Conservation (phyloP, 2,888 invertebrate species). For the Watsonalla cultraria region DNA sequence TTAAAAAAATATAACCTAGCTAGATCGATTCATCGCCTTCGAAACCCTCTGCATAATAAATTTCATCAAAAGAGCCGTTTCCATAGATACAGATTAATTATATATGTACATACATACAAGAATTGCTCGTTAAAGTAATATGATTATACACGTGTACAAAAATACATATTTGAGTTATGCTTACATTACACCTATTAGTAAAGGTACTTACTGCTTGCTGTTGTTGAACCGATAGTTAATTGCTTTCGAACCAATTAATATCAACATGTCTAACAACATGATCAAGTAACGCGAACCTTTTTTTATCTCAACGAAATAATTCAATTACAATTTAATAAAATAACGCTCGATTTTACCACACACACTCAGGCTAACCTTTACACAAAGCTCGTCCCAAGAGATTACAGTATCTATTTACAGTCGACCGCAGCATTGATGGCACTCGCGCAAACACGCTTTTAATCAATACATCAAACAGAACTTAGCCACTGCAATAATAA, state of each 20-base stretch:
- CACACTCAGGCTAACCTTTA: background rate
- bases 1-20: too few relatives aligned
- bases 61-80: too few relatives aligned
- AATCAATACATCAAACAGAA: slow-evolving; percentile 79
- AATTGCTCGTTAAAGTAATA: too few relatives aligned
- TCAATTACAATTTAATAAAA: background rate
- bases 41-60: too few relatives aligned
- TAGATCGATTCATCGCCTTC: too few relatives aligned
- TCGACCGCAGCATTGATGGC: slow-evolving; percentile 45
- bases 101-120: too few relatives aligned
- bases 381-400: slow-evolving; percentile 26
- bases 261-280: background rate
- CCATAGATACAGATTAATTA: too few relatives aligned
- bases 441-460: slow-evolving; percentile 72
- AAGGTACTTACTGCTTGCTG: too few relatives aligned
- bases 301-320: background rate
- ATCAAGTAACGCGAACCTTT: background rate
- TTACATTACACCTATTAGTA: too few relatives aligned
- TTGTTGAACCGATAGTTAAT: too few relatives aligned
- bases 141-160: too few relatives aligned
- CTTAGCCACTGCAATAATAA: slow-evolving; percentile 74
- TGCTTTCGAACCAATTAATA: background rate
- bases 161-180: too few relatives aligned
- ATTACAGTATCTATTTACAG: slow-evolving; percentile 54
- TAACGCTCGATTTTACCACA: background rate